These are phyloP conservation scores for Synanthedon andrenaeformis DNA, from an alignment of 2,888 invertebrate genomes.

Conservation along the genomic window DNA sequence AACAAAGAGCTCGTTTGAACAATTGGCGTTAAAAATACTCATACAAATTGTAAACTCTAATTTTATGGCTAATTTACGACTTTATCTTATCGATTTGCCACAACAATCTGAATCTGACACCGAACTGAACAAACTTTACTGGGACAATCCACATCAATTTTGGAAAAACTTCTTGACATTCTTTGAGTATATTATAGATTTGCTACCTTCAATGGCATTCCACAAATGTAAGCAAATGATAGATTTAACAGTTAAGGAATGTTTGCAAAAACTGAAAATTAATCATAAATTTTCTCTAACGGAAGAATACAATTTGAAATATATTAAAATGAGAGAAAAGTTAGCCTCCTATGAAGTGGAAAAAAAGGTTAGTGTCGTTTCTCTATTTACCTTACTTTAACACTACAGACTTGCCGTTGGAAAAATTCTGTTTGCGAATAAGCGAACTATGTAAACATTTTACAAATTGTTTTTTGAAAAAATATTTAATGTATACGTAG, in stretches of 20 bases:
- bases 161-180: slow-evolving; percentile 42
- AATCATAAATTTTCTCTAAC: slow-evolving; percentile 27
- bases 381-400: too few species aligned
- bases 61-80: slow-evolving; percentile 30
- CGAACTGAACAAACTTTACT: slow-evolving; percentile 30
- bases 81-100: slow-evolving; percentile 43
- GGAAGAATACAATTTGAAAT: slow-evolving; percentile 19
- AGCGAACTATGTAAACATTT: too few species aligned
- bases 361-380: slow-evolving; percentile 15
- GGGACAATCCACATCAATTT: slow-evolving; percentile 39
- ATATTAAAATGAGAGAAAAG: slow-evolving; percentile 24
- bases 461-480: too few species aligned
- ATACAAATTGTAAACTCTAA: slow-evolving; percentile 40
- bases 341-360: slow-evolving; percentile 22
- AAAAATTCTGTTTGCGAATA: too few species aligned
- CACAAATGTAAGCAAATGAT: slow-evolving; percentile 39
- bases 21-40: slow-evolving; percentile 35
- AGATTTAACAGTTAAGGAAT: slow-evolving; percentile 28
- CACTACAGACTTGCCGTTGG: too few species aligned
- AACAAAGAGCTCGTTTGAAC: slow-evolving; percentile 36
- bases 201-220: slow-evolving; percentile 37
- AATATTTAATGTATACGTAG: too few species aligned
- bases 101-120: slow-evolving; percentile 20
- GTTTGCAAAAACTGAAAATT: slow-evolving; percentile 29
- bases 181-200: slow-evolving; percentile 37